Evolutionary conservation across 2,797 vertebrate species (phyloP).

Genomic region (Paguma larvata): DNA sequence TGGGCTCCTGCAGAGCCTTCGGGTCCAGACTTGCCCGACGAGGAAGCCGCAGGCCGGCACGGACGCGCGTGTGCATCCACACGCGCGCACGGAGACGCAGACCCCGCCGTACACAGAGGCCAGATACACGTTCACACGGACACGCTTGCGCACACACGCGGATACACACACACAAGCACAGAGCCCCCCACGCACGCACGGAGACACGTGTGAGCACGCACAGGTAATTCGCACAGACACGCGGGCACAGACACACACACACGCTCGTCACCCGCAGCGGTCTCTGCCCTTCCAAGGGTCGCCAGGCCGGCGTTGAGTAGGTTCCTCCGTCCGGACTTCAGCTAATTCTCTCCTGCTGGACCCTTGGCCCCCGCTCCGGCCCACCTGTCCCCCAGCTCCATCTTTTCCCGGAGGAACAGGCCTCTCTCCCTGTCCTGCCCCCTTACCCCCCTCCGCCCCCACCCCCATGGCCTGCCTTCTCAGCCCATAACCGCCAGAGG

Average conservation of each 20-base stretch:
- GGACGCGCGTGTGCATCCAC: background rate
- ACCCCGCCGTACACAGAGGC: background rate
- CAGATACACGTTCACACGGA: background rate
- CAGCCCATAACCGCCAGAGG: background rate
- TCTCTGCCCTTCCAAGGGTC: background rate
- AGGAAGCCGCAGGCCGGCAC: background rate
- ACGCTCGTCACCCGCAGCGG: background rate
- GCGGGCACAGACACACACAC: background rate
- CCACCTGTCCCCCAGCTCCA: background rate
- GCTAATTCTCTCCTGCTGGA: background rate
- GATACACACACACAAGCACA: background rate
- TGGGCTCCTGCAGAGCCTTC: background rate
- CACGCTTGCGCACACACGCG: background rate
- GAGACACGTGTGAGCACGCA: background rate
- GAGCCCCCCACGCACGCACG: background rate
- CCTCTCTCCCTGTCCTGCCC: background rate
- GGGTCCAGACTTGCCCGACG: background rate
- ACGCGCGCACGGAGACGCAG: too few relatives aligned
- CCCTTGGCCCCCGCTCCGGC: rapidly evolving
- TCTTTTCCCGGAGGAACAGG: background rate
- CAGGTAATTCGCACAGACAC: too few relatives aligned
- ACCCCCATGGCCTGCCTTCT: background rate
- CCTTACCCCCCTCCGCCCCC: background rate
- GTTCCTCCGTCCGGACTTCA: background rate
- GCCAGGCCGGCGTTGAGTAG: background rate